Base-by-base conservation (phyloP, 2,888 invertebrate genomes). In the Drosophila kambysellisi region DNA sequence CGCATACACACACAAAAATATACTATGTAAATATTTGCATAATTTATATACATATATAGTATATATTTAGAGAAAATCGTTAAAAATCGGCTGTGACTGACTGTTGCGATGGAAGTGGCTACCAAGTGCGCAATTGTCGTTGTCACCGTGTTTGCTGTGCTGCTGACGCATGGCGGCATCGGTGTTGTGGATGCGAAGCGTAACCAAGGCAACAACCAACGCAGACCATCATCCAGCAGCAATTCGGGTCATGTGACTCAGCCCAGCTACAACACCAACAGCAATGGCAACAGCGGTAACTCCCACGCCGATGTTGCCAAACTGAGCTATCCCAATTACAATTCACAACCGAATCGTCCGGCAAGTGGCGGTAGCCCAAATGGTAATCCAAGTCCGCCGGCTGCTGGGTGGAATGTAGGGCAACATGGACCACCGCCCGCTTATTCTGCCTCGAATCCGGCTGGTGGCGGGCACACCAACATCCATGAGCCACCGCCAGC, bases 361-460 rank as follows among this genome's bases (percentile, higher is more conserved):
- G 80, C 79, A 9, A 56, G 71, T 5, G 68, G 65, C 12, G 17
- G 46, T 12, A 57, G 25, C 3, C 70, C 72, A 3, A 69, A 68
- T 9, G 8, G 43, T 8, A 57, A 43, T 7, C 3, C 3, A 5
- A 35, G 25, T 48, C 51, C 77, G 17, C 71, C 76, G 2, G 51
- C 51, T 4, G 76, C 81, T n/a, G 93, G 93, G 8, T 93, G 93
- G 93, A 93, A 93, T 90, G 92, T 91, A 2, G 92, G 92, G 1
- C 92, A 92, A 48, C 30, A 56, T n/a, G 93, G 93, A 29, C 92
- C 92, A n/a, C 92, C 93, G 29, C 93, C 93, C 17, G 82, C 91
- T 0, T 92, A 93, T 68, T 92, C 92, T 0, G 84, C 92, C 11
- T 78, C 90, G 1, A 92, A 92, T 82, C 87, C 91, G 0, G 85